A percentile compares a stretch with the other conserved stretches of the same genome.
phyloP scores from a whole-genome alignment of 2,113 vertebrate genomes.

The Chaenocephalus aceratus region DNA sequence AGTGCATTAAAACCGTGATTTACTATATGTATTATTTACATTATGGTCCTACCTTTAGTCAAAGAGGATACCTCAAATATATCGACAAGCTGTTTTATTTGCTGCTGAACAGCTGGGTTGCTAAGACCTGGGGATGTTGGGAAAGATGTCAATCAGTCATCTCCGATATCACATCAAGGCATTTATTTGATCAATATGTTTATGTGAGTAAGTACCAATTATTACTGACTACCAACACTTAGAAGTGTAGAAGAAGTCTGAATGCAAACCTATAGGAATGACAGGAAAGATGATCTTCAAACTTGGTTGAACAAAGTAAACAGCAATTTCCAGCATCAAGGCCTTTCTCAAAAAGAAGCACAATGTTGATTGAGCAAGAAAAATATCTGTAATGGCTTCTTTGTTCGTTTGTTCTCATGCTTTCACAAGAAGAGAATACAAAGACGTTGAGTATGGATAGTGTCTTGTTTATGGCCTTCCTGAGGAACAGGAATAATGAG shows the following conservation, averaged over 20 bases:
- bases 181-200: neutral
- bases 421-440: neutral
- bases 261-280: neutral
- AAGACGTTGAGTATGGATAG: neutral
- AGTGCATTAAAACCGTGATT: neutral
- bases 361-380: neutral
- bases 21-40: no score
- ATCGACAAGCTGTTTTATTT: no score
- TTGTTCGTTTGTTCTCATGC: neutral
- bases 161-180: no score
- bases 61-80: no score
- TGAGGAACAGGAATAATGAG: neutral
- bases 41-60: no score
- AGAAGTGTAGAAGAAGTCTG: neutral
- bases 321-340: no score
- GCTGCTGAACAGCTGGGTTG: no score
- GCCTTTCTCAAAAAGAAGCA: neutral
- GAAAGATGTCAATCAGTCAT: no score
- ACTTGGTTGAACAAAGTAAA: neutral
- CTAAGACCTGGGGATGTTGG: no score
- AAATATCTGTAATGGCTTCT: neutral
- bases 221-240: neutral
- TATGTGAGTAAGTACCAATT: neutral
- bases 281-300: neutral
- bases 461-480: neutral